Evolutionary conservation across 2,888 invertebrate species (phyloP), one percentile per base, ranked within the genome.

Genomic region (Pollenia labialis): DNA sequence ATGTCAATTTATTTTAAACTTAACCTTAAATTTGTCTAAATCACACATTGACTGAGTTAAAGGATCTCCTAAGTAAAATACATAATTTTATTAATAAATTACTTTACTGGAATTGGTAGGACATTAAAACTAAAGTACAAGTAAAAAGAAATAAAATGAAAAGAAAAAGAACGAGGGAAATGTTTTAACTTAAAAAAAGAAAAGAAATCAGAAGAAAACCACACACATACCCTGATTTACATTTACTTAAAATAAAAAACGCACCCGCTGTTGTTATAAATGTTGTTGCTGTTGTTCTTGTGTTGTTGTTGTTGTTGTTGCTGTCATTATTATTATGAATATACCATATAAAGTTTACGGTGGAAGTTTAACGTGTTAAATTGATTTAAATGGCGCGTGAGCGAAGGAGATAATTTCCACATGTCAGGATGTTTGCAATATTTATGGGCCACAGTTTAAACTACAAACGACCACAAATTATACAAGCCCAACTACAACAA

Each of bases 301-400:
- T 88, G 54, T 74, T 84, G 75, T 76, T 76, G 52, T 75, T 75
- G 44, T 74, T n/a, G n/a, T n/a, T n/a, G 50, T 69, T 85, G 60
- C 77, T 32, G 44, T 74, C 12, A 50, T 81, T 68, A 71, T 74
- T 75, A 81, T 76, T 83, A 80, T 87, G 77, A 42, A 48, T 82
- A 56, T 52, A 76, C 52, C 82, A 81, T 84, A 85, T 85, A 81
- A 81, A 81, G 60, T 81, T 74, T 87, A 81, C 87, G 58, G 87
- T 87, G 87, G 87, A 87, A 87, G 87, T 91, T 90, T 91, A 91
- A 93, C 93, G 93, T 93, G 92, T 92, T 93, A 92, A 92, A 92
- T 92, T 92, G 92, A 92, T 92, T 92, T 92, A 92, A 92, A 92
- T 93, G 93, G 92, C 92, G 93, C 93, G 92, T 92, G 92, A 92